Evolutionary conservation across 1,140 invertebrate species (phyloP).

Genomic region (Cydia pomonella): DNA sequence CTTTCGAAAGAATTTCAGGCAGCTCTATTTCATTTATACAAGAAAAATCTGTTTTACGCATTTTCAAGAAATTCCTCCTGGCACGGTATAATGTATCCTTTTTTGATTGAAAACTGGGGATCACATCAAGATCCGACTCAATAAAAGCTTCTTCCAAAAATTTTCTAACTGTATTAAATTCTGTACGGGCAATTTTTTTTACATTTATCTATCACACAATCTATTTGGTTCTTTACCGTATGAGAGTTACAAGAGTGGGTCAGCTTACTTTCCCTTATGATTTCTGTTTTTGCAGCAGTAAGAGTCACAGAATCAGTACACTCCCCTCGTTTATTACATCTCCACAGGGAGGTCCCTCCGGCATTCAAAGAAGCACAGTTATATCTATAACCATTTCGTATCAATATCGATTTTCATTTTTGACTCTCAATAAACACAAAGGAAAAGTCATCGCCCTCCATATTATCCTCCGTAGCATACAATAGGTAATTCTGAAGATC

Average conservation of each 20-base stretch:
- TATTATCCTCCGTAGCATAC: background rate
- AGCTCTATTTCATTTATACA: conserved; percentile 21
- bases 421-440: conserved; percentile 1
- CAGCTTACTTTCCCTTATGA: conserved; percentile 16
- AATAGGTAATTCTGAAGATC: background rate
- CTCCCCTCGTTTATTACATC: conserved; percentile 9
- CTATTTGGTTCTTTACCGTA: background rate
- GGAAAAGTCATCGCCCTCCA: background rate
- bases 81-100: conserved; percentile 10
- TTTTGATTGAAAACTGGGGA: background rate
- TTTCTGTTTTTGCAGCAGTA: background rate
- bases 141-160: conserved; percentile 5
- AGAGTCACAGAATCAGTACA: background rate
- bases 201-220: conserved; percentile 15
- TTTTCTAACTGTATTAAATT: background rate
- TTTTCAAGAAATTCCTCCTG: conserved; percentile 8
- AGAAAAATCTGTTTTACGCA: conserved; percentile 9
- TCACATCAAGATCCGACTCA: background rate
- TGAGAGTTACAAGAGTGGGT: background rate
- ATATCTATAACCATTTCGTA: conserved; percentile 3
- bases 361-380: conserved; percentile 1
- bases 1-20: conserved; percentile 1
- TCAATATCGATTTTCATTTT: conserved; percentile 1
- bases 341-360: background rate
- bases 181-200: background rate